These are phyloP conservation scores for Archips crataeganus DNA, from an alignment of 2,888 invertebrate genomes.

Conservation along the genomic window DNA sequence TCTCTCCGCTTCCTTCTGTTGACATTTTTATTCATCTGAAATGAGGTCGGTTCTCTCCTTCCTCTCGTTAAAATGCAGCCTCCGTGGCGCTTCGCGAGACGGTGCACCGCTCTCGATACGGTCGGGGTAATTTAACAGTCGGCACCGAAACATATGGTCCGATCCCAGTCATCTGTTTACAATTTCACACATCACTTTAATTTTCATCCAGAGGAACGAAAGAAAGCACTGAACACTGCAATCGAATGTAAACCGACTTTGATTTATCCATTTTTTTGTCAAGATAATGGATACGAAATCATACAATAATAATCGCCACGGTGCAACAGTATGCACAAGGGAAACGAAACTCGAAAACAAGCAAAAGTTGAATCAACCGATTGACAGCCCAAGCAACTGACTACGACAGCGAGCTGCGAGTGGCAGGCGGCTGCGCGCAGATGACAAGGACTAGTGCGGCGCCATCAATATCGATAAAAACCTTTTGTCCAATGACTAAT, in stretches of 20 bases:
- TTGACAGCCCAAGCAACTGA: conserved; percentile 52
- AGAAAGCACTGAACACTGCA: conserved; percentile 54
- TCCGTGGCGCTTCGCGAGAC: conserved; percentile 57
- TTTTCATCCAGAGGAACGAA: conserved; percentile 53
- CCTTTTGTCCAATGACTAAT: too few relatives aligned
- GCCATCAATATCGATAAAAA: conserved; percentile 12
- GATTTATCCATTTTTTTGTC: conserved; percentile 52
- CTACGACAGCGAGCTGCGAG: conserved; percentile 42
- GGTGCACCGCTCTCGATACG: conserved; percentile 56
- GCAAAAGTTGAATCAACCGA: conserved; percentile 55
- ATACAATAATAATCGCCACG: conserved; percentile 55
- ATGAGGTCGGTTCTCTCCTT: conserved; percentile 66
- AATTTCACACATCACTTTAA: conserved; percentile 71
- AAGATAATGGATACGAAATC: conserved; percentile 46
- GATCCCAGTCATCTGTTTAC: conserved; percentile 74
- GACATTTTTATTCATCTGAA: conserved; percentile 89
- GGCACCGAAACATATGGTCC: conserved; percentile 78
- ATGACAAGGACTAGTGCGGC: conserved; percentile 28
- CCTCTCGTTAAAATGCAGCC: conserved; percentile 79
- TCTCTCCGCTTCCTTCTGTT: conserved; percentile 88
- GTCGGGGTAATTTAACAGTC: conserved; percentile 59
- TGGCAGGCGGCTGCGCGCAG: conserved; percentile 28
- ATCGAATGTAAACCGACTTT: conserved; percentile 49
- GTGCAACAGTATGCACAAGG: conserved; percentile 58
- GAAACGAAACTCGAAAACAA: conserved; percentile 66